Base-by-base conservation (phyloP, 2,797 vertebrate species). In the Sphenodon punctatus region DNA sequence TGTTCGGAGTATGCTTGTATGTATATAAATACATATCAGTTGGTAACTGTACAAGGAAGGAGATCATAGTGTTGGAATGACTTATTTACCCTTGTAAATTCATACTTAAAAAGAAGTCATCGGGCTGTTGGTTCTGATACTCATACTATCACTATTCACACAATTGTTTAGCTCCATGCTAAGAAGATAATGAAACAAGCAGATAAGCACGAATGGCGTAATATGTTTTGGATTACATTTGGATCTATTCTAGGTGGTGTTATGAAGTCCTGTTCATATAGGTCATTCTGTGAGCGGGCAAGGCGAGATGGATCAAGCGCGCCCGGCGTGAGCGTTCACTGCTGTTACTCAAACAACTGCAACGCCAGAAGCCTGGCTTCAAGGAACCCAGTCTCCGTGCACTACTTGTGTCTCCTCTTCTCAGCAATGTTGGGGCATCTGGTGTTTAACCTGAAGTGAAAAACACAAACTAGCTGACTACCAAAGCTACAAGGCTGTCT, bases 231-330 rank as follows among this genome's bases (percentile, higher is more conserved):
- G 75, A 83, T 48, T 93, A 58, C 72, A 5, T 60, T 75, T 82
- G 84, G 8, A 88, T 93, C 70, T 88, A 5, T 93, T 93, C 0
- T 61, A 95, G 97, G 95, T 89, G 97, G 97, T 2, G 95, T 98
- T 67, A 97, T 97, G 96, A 98, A 98, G 95, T 97, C 97, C 3
- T 98, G 97, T 87, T 97, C 97, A 19, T 98, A 97, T 95, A 96
- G 95, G 92, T 97, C 97, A 27, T 98, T 98, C 93, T 98, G 97
- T 59, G 97, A 97, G 90, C 96, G 97, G 86, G 97, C 97, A 2
- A 92, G 93, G 95, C 96, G 96, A 76, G 97, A 97, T 48, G 96
- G 96, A 10, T 96, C 96, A 88, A 93, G 95, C 68, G 94, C 96
- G 0, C 97, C 97, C 0, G 97, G 97, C 0, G 95, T 98, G 82